These are phyloP conservation scores for Drosophila ambigua DNA, from an alignment of 1,140 invertebrate genomes.

Conservation along the genomic window DNA sequence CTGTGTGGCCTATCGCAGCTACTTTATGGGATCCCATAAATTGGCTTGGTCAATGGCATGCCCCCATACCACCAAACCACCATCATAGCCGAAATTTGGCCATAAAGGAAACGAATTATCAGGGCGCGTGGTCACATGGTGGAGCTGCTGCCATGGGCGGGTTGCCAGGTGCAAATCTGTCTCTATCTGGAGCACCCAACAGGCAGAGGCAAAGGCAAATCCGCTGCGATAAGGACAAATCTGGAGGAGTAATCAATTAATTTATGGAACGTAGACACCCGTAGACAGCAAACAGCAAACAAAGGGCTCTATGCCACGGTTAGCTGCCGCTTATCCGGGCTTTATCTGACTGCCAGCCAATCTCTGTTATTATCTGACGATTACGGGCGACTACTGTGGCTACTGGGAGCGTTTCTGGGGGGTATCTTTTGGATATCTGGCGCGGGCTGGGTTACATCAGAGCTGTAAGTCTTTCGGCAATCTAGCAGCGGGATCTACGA, in stretches of 20 bases:
- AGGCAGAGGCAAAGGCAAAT: slow-evolving; percentile 7
- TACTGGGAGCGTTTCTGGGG: background rate
- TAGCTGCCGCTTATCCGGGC: slow-evolving; percentile 15
- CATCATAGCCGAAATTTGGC: slow-evolving; percentile 16
- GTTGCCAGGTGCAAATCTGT: slow-evolving; percentile 21
- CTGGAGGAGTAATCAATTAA: slow-evolving; percentile 53
- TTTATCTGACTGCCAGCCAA: slow-evolving; percentile 1
- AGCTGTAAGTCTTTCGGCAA: slow-evolving; percentile 24
- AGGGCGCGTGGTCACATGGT: slow-evolving; percentile 38
- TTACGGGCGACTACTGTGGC: background rate
- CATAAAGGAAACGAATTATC: slow-evolving; percentile 54
- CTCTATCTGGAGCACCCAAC: slow-evolving; percentile 21
- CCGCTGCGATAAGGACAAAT: slow-evolving; percentile 41
- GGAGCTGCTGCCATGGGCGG: background rate
- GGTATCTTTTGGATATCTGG: background rate
- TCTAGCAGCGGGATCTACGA: background rate
- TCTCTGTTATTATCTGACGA: background rate
- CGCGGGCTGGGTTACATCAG: slow-evolving; percentile 6
- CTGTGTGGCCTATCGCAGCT: slow-evolving; percentile 38
- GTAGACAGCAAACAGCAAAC: background rate
- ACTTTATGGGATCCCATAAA: slow-evolving; percentile 52
- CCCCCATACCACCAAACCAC: background rate
- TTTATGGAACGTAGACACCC: slow-evolving; percentile 34
- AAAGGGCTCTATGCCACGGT: background rate
- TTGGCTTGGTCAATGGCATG: slow-evolving; percentile 46